Base-by-base conservation (phyloP, 2,113 vertebrate genomes). In the Grammomys dolichurus region DNA sequence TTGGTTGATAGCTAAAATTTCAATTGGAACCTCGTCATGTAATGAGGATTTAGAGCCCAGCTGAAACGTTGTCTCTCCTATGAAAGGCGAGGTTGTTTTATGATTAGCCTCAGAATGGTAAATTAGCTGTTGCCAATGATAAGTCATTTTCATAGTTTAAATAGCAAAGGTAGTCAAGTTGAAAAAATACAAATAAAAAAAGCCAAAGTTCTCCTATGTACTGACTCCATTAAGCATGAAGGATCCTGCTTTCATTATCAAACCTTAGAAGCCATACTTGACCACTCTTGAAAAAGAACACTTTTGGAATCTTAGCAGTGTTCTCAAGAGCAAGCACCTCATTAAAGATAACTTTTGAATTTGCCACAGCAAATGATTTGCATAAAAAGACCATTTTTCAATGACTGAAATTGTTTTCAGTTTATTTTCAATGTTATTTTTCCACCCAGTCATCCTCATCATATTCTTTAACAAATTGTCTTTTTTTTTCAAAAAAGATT, bases 61-160 rank as follows among this genome's bases (percentile, higher is more conserved):
- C 97, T 24, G 54, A 98, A 97, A 96, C 97, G 98, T 98, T 97
- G 96, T 97, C 94, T 98, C 95, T 98, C 95, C 96, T 96, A 87
- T 98, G 97, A 98, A 98, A 98, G 89, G 72, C 89, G 95, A 98
- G 92, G 97, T 98, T 98, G 98, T 98, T 98, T 98, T 98, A 98
- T 97, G 97, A 98, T 98, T 98, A 98, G 97, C 95, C 98, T 98
- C 96, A 97, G 97, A 98, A 98, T 98, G 97, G 98, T 98, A 98
- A 98, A 98, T 97, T 98, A 97, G 97, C 96, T 98, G 95, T 97
- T 98, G 93, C 96, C 94, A 97, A 97, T 97, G 98, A 96, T 94
- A 96, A 95, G 97, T 96, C 97, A 98, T 98, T 98, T 98, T 97
- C 94, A 97, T 97, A 97, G 96, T 97, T 98, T 98, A 98, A 98